Evolutionary conservation across 1,140 invertebrate species (phyloP).

Genomic region (Zaprionus lachaisei): DNA sequence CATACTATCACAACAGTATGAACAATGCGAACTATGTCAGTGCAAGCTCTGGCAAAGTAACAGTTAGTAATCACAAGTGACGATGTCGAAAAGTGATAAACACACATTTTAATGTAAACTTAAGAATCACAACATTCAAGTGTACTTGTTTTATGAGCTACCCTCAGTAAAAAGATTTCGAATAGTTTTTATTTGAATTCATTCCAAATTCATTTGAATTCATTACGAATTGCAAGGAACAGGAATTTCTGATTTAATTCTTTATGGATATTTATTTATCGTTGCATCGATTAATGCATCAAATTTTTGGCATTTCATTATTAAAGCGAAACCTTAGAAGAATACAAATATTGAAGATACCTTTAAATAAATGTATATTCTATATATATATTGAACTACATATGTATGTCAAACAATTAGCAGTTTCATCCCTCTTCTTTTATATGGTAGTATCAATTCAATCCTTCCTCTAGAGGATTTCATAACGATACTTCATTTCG

Average conservation of each 20-base stretch:
- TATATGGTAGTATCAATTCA: background rate
- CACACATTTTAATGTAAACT: background rate
- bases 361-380: no score
- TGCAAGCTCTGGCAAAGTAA: background rate
- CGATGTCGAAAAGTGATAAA: slow-evolving; percentile 1
- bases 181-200: background rate
- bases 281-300: no score
- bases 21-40: slow-evolving; percentile 5
- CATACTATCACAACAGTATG: background rate
- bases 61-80: background rate
- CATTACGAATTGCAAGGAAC: no score
- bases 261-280: no score
- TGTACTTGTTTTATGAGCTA: background rate
- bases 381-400: no score
- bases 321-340: no score
- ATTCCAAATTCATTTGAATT: no score
- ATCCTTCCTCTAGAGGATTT: background rate
- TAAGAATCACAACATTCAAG: background rate
- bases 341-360: no score
- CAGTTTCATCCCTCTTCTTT: background rate
- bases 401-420: no score
- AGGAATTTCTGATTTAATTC: no score
- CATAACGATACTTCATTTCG: background rate
- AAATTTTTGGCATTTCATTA: no score
- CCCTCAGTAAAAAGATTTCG: background rate